Base-by-base conservation (phyloP, 1,140 invertebrate genomes). In the Ooceraea biroi region DNA sequence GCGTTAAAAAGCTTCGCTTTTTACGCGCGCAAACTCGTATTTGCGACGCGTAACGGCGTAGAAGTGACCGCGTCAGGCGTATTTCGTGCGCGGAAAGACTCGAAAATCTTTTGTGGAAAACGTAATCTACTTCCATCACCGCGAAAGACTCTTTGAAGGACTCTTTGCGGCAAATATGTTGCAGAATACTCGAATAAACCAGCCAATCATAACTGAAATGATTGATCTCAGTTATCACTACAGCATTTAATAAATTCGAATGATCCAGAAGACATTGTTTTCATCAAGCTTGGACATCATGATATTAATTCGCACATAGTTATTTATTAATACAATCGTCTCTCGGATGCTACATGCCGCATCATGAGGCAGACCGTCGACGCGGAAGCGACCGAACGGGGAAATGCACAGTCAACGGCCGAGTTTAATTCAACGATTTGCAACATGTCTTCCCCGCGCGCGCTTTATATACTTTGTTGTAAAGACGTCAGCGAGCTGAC, bases 351-450 rank as follows among this genome's bases (percentile, higher is more conserved):
- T 27, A 41, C 5, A 55, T 36, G 25, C n/a, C 22, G 22, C 27
- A 25, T 36, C 63, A 12, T 46, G 41, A 69, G 63, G 76, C 57
- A 69, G 57, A 65, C 25, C 65, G 7, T 57, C 50, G 36, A 80
- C 48, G 65, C 76, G 76, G 76, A 80, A 80, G 57, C n/a, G 69
- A 80, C 58, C 63, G 60, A 65, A 52, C 44, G 25, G 19, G 68
- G 74, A 80, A 68, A 76, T 44, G 50, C 55, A 66, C 27, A 46
- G 63, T 83, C 71, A 57, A 84, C 48, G 78, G 46, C 2, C 58
- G 78, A 76, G 82, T 83, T 89, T 89, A 85, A 91, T 83, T 87
- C 82, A 83, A 86, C 89, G 88, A 90, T 90, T 90, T 88, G 80
- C 87, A 83, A 86, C 78, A 76, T 85, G 85, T 85, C 83, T 87